Evolutionary conservation across 2,113 vertebrate species (phyloP), one percentile per base, ranked within the genome.

Genomic region (Notarius quadriscutis): DNA sequence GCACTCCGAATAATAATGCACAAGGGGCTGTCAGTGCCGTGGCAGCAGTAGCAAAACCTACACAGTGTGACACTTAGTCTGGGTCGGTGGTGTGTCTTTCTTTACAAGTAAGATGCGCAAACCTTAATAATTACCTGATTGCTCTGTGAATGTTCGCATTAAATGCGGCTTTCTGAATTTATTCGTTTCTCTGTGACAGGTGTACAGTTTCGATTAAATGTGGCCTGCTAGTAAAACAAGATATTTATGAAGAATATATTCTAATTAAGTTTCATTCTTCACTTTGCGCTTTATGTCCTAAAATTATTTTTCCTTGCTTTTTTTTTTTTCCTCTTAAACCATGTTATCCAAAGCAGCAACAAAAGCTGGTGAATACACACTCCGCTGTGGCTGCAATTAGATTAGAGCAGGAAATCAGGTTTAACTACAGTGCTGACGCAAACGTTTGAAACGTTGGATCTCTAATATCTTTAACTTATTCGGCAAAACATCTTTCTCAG

Each of bases 1-100:
- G 91, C 88, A 87, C 81, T 87, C 86, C 83, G 88, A 83, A 90
- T 89, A 84, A 60, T 91, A 91, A 91, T 88, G 89, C 90, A 90
- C 90, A 84, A 89, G 87, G 87, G 87, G 82, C 84, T 90, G 81
- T 30, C 78, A 11, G 80, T 58, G 58, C 84, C 27, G 51, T 34
- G 4, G 78, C 67, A 72, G 78, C 50, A 72, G 78, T 30, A 79
- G 71, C 22, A 62, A 51, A 83, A 74, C 30, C 51, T 65, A 71
- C 58, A 30, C 58, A 22, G 78, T 30, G 53, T 78, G 15, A 67
- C 51, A n/a, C 62, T 41, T 41, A 63, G 83, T 58, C 74, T 67
- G 27, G 50, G 18, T 17, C 63, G 51, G 0, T 71, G 63, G 2
- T 48, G 55, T 84, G 80, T 72, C 85, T 89, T 51, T 87, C 34